These are phyloP conservation scores for Coreius guichenoti DNA, from an alignment of 2,797 vertebrate species.

Conservation along the genomic window DNA sequence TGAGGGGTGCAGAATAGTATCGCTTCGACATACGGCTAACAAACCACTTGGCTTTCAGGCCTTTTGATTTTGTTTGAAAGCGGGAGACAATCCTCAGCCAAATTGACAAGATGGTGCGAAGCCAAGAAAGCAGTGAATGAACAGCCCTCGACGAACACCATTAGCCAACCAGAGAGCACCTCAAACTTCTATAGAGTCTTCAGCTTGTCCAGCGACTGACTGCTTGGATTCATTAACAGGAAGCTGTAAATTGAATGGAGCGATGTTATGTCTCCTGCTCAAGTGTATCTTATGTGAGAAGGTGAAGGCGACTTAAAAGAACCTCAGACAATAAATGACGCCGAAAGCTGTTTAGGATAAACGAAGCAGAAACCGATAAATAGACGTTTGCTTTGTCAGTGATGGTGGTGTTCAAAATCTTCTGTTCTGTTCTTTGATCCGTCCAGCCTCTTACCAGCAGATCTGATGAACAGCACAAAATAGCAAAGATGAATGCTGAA, in stretches of 20 bases:
- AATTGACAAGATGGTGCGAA: conserved; percentile 46
- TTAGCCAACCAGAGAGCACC: conserved; percentile 43
- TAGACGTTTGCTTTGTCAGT: conserved; percentile 72
- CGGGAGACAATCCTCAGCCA: conserved; percentile 43
- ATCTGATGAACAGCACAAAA: conserved; percentile 52
- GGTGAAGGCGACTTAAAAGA: conserved; percentile 29
- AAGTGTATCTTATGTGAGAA: conserved; percentile 15
- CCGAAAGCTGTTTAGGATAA: conserved; percentile 20
- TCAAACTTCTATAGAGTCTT: conserved; percentile 30
- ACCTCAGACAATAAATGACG: conserved; percentile 2
- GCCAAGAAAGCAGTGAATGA: conserved; percentile 22
- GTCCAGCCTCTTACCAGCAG: conserved; percentile 65
- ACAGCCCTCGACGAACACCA: conserved; percentile 38
- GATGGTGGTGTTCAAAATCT: conserved; percentile 67
- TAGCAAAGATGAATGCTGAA: neutral
- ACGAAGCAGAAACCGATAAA: conserved; percentile 28
- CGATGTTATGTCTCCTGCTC: neutral
- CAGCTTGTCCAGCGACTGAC: conserved; percentile 14
- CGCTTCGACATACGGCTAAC: conserved; percentile 49
- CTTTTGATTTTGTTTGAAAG: conserved; percentile 55
- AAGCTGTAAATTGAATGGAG: conserved; percentile 24
- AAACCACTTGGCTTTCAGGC: conserved; percentile 52
- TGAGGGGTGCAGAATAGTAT: conserved; percentile 40
- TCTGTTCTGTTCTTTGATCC: conserved; percentile 70
- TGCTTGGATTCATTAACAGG: conserved; percentile 37